Percentiles rank a stretch among this genome's conserved stretches.
Evolutionary conservation across 2,113 vertebrate species (phyloP).

Genomic region (Eublepharis macularius): DNA sequence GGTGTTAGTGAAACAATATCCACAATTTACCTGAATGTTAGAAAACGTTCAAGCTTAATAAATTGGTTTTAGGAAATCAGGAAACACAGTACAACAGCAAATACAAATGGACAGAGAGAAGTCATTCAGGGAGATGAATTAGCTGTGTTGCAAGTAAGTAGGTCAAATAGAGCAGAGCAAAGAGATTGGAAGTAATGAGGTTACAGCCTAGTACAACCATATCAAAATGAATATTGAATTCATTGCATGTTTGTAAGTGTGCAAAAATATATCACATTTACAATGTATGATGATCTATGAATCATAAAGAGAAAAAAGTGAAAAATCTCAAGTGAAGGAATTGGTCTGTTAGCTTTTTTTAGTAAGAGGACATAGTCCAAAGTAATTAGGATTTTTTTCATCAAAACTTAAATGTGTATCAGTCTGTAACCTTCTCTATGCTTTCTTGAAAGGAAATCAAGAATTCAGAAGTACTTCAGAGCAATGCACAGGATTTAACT

Average conservation of each 20-base stretch:
- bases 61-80: slow-evolving; percentile 27
- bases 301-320: not conserved
- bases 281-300: not conserved
- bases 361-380: not conserved
- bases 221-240: not conserved
- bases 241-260: not conserved
- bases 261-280: not conserved
- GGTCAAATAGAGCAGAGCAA: not conserved
- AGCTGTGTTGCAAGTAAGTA: slow-evolving; percentile 8
- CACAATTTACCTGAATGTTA: slow-evolving; percentile 26
- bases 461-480: not conserved
- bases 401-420: not conserved
- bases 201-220: not conserved
- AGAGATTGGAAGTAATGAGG: slow-evolving; percentile 6
- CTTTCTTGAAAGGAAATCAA: not conserved
- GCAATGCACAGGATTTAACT: not conserved
- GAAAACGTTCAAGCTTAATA: slow-evolving; percentile 1
- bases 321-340: not conserved
- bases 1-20: not conserved
- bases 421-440: not conserved
- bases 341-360: not conserved
- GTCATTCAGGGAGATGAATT: not conserved
- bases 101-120: not conserved
- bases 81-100: not conserved
- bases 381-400: not conserved